Evolutionary conservation across 2,888 invertebrate species (phyloP), one percentile per base, ranked within the genome.

Genomic region (Baccha elongata): DNA sequence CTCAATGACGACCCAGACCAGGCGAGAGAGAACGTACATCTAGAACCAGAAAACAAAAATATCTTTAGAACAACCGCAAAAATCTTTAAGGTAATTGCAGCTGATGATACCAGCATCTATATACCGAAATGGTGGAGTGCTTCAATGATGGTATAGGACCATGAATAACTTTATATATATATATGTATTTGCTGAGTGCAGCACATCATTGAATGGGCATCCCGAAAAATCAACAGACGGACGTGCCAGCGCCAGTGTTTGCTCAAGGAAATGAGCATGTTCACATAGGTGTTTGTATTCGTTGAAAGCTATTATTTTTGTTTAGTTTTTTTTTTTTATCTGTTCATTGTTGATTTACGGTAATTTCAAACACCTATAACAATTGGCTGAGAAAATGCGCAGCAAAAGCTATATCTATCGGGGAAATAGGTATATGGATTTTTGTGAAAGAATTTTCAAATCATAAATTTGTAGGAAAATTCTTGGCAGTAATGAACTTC

Each of bases 161-260:
- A n/a, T 65, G 58, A 42, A 69, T 44, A 50, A 58, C 15, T 35
- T 52, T 58, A 0, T n/a, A 1, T 21, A 29, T 37, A 15, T 52
- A 10, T 17, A 52, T n/a, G 7, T 23, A 26, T 48, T 7, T 1
- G 15, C 19, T 17, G 37, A 23, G 23, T 26, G 40, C 1, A 2
- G 10, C 11, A 35, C 21, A 21, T 29, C 50, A 55, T 13, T 40
- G 40, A 60, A 67, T 79, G 75, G 81, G 58, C 67, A 72, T 76
- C 67, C 74, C 83, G 71, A 80, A 80, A 80, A 74, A 74, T 35
- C 72, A 76, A 83, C 76, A 76, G 50, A 64, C 62, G 72, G 68
- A 83, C 83, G 83, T 76, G 76, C 83, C 76, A 67, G 62, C 67
- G 60, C 76, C 68, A 37, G 62, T 83, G 76, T 83, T 83, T 83